Evolutionary conservation across 2,888 invertebrate species (phyloP), one percentile per base, ranked within the genome.

Genomic region (Ditula angustiorana): DNA sequence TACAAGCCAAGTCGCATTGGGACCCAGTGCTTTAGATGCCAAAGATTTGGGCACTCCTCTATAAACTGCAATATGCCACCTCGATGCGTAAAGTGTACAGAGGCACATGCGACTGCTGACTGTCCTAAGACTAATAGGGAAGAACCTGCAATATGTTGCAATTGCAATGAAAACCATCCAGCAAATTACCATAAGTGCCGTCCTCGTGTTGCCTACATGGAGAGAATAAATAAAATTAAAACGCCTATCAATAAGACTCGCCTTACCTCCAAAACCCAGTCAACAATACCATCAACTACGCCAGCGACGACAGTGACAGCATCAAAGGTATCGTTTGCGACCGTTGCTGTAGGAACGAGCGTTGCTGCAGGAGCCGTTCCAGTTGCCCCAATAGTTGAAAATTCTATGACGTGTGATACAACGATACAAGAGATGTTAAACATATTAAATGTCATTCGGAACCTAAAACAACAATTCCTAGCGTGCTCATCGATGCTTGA

Each of bases 1-100:
- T 70, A 33, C 24, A 67, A 61, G 13, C 65, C 68, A 1, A 61
- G 16, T 1, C 56, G 53, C 10, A 19, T n/a, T 26, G 7, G 67
- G 0, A 69, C 68, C 5, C 70, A 71, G 49, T 71, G 69, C 28
- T 71, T 35, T 23, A 47, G 71, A 21, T 71, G 71, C 41, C 69
- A 70, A 56, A 11, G 55, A 0, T 70, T 69, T 57, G 69, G 69
- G 1, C 69, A 69, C 33, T 53, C 69, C 2, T 63, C 70, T 7
- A 52, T 35, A 44, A 69, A 70, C 21, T 71, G 69, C 26, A 71
- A 69, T 28, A 24, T 61, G 21, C 47, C 57, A n/a, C 23, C 63
- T 16, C 50, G 68, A 10, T 71, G 68, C 37, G 66, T 67, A 1
- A 70, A 70, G 28, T 70, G 69, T 23, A 50, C 62, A 0, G 46